phyloP scores from a whole-genome alignment of 2,113 vertebrate genomes.

The Lutjanus erythropterus region DNA sequence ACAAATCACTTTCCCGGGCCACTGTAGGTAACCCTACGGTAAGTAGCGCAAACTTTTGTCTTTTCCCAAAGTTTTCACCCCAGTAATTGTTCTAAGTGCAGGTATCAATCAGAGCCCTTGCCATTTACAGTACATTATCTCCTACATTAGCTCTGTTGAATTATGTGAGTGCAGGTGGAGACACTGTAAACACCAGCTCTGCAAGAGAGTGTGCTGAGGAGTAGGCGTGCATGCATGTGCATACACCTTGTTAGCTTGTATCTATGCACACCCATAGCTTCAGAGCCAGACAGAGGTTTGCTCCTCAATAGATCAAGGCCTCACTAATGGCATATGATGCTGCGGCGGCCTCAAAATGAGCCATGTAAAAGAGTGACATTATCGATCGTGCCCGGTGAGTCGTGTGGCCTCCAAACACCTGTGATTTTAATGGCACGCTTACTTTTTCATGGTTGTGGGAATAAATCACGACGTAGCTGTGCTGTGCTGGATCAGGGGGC shows the following conservation, averaged over 20 bases:
- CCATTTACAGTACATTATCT: conserved; percentile 86
- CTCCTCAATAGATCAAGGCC: conserved; percentile 75
- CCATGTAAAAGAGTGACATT: conserved; percentile 83
- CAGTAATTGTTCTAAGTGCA: conserved; percentile 84
- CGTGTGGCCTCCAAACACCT: conserved; percentile 80
- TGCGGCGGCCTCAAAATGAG: conserved; percentile 77
- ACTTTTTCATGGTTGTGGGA: conserved; percentile 81
- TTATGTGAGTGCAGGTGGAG: conserved; percentile 78
- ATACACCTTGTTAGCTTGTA: conserved; percentile 62
- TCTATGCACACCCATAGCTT: conserved; percentile 58
- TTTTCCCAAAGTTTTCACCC: conserved; percentile 79
- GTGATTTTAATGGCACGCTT: conserved; percentile 85
- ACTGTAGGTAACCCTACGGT: conserved; percentile 54
- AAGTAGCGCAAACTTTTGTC: conserved; percentile 76
- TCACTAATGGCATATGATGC: conserved; percentile 83
- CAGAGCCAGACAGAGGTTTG: conserved; percentile 59
- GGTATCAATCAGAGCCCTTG: conserved; percentile 83
- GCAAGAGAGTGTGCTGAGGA: conserved; percentile 4
- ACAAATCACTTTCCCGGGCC: conserved; percentile 76
- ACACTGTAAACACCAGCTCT: conserved; percentile 73
- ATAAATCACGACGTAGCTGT: conserved; percentile 79
- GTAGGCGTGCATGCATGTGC: conserved; percentile 40
- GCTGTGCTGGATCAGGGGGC: conserved; percentile 55
- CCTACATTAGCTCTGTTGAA: conserved; percentile 81
- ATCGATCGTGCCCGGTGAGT: conserved; percentile 80